Base-by-base conservation (phyloP, 2,113 vertebrate genomes). In the Corythoichthys haematopterus region DNA sequence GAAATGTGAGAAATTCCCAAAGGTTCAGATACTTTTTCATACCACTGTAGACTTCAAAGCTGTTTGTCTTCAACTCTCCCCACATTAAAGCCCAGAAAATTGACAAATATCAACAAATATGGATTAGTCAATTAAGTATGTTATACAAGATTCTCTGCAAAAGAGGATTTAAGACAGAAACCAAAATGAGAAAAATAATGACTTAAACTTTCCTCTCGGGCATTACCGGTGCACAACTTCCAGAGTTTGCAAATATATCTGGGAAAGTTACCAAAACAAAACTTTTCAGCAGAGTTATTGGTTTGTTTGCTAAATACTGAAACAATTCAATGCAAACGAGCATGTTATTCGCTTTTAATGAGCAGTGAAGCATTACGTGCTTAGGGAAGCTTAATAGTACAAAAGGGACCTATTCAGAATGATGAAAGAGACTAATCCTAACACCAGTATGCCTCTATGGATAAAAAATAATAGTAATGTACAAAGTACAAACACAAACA, bases 401-500 rank as follows among this genome's bases (percentile, higher is more conserved):
- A 73, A 85, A 82, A 70, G 79, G 70, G 74, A 75, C 65, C 69
- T 60, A 75, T 85, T 85, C 71, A 66, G 35, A 63, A 76, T 74
- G 74, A 88, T 83, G 67, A 87, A 83, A 85, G 76, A 69, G 65
- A 74, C 78, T 70, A 66, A 83, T 84, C 76, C 77, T 70, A 47
- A 80, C 76, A 73, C 72, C 48, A 47, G 79, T 72, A 77, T 64
- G 69, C 76, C 81, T 82, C 69, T 55, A 72, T 74, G 37, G 38
- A 62, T 28, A 0, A 36, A 47, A 46, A 63, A 33, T 6, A 64
- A 12, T 11, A 45, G 45, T 1, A 61, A 46, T 47, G 38, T 47
- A 36, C 40, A 6, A 43, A 52, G 8, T 8, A 9, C 8, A 6
- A 40, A 59, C 12, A 37, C 4, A 16, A 60, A 60, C 37, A n/a